phyloP scores from a whole-genome alignment of 2,797 vertebrate genomes.

The Chromobotia macracanthus region DNA sequence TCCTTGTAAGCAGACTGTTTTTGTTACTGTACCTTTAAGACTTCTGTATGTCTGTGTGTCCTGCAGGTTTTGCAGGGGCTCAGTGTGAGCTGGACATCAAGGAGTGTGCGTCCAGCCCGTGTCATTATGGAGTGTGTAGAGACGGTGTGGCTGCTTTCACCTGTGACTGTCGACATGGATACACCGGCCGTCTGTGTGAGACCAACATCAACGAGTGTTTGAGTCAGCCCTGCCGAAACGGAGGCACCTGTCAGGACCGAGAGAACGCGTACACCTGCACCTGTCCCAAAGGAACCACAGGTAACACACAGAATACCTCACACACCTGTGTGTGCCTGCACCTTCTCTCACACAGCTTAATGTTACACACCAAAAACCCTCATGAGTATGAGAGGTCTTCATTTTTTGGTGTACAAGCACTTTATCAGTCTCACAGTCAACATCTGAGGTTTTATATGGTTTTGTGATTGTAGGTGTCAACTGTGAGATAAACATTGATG shows the following conservation, averaged over 20 bases:
- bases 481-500: conserved; percentile 93
- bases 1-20: background rate
- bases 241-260: conserved; percentile 90
- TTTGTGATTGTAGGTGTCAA: conserved; percentile 80
- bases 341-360: too few relatives aligned
- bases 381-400: too few relatives aligned
- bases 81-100: conserved; percentile 90
- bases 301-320: conserved; percentile 67
- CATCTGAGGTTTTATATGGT: background rate
- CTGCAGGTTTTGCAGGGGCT: conserved; percentile 83
- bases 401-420: too few relatives aligned
- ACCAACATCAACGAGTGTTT: conserved; percentile 95
- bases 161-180: conserved; percentile 88
- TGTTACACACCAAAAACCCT: too few relatives aligned
- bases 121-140: conserved; percentile 90
- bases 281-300: conserved; percentile 92
- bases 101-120: conserved; percentile 88
- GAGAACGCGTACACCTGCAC: conserved; percentile 87
- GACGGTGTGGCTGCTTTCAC: conserved; percentile 90
- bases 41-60: background rate
- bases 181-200: conserved; percentile 90
- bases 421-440: background rate
- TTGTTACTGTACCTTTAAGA: background rate
- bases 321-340: background rate
- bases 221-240: conserved; percentile 92